Evolutionary conservation across 92 coral and sea anemone species (phyloP).

Genomic region (Palythoa grandiflora): DNA sequence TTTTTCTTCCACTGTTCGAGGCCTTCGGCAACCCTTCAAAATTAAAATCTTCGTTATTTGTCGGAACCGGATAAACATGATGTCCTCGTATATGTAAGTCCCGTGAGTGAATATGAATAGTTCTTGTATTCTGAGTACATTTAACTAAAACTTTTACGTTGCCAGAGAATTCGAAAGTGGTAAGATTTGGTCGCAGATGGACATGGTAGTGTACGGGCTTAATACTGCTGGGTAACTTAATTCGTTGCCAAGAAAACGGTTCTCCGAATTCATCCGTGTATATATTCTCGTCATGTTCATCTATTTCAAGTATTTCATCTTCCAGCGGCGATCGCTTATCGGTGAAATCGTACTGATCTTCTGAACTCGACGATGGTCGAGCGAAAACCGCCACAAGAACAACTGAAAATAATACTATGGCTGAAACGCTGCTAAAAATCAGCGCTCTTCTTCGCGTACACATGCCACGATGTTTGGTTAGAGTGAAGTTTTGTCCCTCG

Average conservation of each 20-base stretch:
- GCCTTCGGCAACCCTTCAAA: conserved; percentile 1
- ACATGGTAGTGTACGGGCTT: conserved; percentile 74
- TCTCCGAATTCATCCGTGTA: conserved; percentile 44
- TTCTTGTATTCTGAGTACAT: conserved; percentile 65
- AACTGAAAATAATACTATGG: conserved; percentile 69
- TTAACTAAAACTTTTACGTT: conserved; percentile 64
- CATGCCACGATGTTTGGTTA: conserved; percentile 57
- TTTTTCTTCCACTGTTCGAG: conserved; percentile 31
- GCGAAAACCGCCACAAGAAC: conserved; percentile 77
- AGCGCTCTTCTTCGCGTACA: conserved; percentile 71
- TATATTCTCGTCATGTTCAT: conserved; percentile 9
- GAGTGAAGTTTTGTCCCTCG: conserved; percentile 44
- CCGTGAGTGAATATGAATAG: conserved; percentile 76
- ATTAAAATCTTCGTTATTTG: background rate
- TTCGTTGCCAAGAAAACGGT: conserved; percentile 54
- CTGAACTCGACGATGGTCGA: conserved; percentile 80
- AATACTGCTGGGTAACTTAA: conserved; percentile 76
- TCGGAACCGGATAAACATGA: conserved; percentile 32
- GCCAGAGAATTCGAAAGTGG: conserved; percentile 81
- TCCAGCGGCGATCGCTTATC: conserved; percentile 62
- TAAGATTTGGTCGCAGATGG: conserved; percentile 79
- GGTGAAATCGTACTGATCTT: conserved; percentile 54
- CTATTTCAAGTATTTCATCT: conserved; percentile 39
- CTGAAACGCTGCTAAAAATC: conserved; percentile 69
- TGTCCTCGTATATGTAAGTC: conserved; percentile 40